Base-by-base conservation (phyloP, 2,113 vertebrate genomes). In the Percopsis transmontana region DNA sequence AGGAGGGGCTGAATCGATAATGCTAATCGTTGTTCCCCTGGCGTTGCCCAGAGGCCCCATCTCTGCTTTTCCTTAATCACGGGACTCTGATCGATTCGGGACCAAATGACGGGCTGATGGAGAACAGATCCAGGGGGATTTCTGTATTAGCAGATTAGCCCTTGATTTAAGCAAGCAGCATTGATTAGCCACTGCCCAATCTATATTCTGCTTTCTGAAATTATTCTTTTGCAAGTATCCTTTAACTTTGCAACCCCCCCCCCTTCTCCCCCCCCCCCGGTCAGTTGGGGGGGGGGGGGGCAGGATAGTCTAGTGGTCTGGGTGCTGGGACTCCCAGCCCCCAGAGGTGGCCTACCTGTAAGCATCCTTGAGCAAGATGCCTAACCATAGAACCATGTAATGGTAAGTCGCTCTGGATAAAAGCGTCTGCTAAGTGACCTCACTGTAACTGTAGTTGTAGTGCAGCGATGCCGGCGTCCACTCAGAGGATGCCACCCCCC, bases 1-100 rank as follows among this genome's bases (percentile, higher is more conserved):
- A 82, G 72, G 58, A 44, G 57, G 70, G 56, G n/a, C 21, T 51
- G 54, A 69, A 81, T 83, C 77, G 4, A 85, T 84, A 77, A 83
- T 83, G 83, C 50, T 80, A 83, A 74, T 78, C 59, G 66, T 68
- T 40, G 55, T 61, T 53, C 42, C 56, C 55, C 47, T 21, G 50
- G 41, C 41, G 8, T 33, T 60, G 70, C 65, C 56, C 41, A 59
- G 47, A 50, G 73, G 76, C 59, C 42, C 38, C 44, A 33, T 52
- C 57, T 56, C 48, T 57, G 67, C 62, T 82, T 72, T 76, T 66
- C 57, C 20, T 42, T 40, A 50, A 61, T 74, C 62, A 70, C 40
- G 11, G 20, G 18, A 55, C 33, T 55, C 45, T 40, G 44, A 21
- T 24, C 62, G 65, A 77, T 78, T 55, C n/a, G 15, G 53, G 48